A percentile compares a stretch with the other conserved stretches of the same genome.
These are phyloP conservation scores for Seira ritae DNA, from an alignment of 2,888 invertebrate genomes.

Conservation along the genomic window DNA sequence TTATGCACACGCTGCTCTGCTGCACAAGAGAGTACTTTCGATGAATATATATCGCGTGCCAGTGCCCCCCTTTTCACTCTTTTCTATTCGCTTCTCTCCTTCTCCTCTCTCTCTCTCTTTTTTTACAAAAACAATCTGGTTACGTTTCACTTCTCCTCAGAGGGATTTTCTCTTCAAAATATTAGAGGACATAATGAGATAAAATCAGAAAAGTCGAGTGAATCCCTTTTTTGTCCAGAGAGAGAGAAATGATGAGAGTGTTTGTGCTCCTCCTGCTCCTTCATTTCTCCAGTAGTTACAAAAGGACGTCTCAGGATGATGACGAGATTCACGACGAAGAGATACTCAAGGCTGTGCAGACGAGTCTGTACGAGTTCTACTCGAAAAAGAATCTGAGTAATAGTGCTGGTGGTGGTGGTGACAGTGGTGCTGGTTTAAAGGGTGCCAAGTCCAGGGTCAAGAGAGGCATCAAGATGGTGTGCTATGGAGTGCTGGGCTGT, in stretches of 20 bases:
- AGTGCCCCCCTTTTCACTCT: constrained; percentile 52
- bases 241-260: no score
- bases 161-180: no score
- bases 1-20: no score
- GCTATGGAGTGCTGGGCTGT: constrained; percentile 90
- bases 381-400: constrained; percentile 21
- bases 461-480: constrained; percentile 86
- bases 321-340: constrained; percentile 85
- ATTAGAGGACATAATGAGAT: no score
- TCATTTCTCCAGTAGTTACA: constrained; percentile 28
- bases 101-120: not conserved
- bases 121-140: constrained; percentile 1
- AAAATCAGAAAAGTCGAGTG: no score
- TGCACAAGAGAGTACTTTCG: no score
- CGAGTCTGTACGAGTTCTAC: constrained; percentile 77
- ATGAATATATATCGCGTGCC: constrained; percentile 14
- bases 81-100: constrained; percentile 9
- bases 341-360: constrained; percentile 83
- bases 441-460: constrained; percentile 80
- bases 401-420: not conserved
- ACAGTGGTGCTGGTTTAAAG: not conserved
- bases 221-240: no score
- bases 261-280: not conserved
- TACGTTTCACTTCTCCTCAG: not conserved
- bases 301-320: constrained; percentile 57